Percentiles rank a stretch among this genome's conserved stretches.
Evolutionary conservation across 2,113 vertebrate species (phyloP).

Genomic region (Gymnarchus niloticus): DNA sequence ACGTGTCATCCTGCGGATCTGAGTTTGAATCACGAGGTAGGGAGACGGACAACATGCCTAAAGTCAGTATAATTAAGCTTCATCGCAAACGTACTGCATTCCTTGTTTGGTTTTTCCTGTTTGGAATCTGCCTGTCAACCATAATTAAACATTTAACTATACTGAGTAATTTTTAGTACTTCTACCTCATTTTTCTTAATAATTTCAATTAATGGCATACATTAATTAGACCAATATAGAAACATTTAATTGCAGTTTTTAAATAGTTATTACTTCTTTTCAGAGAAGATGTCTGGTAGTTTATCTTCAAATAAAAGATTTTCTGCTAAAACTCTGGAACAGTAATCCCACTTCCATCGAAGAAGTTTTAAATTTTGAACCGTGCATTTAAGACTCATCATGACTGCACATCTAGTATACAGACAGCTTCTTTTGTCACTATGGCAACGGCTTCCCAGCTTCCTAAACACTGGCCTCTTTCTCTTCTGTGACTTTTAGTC

Average conservation of each 20-base stretch:
- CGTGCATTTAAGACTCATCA: no score
- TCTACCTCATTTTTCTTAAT: background rate
- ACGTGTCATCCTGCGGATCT: slow-evolving; percentile 59
- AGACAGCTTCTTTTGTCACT: background rate
- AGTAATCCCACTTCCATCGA: no score
- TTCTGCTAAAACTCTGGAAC: background rate
- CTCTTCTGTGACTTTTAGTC: background rate
- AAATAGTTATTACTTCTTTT: background rate
- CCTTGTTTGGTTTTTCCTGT: background rate
- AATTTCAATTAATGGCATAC: background rate
- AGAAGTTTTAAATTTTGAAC: no score
- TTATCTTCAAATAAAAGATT: background rate
- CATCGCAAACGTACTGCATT: background rate
- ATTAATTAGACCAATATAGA: background rate
- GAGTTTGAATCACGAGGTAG: slow-evolving; percentile 89
- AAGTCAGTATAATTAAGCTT: background rate
- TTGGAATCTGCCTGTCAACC: background rate
- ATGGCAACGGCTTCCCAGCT: background rate
- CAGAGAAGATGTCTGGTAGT: background rate
- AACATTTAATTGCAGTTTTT: background rate
- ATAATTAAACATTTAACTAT: background rate
- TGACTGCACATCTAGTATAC: background rate
- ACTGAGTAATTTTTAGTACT: background rate
- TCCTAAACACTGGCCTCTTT: background rate
- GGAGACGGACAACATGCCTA: slow-evolving; percentile 22